These are phyloP conservation scores for Drosophila fungiperda DNA, from an alignment of 2,888 invertebrate genomes.

Conservation along the genomic window DNA sequence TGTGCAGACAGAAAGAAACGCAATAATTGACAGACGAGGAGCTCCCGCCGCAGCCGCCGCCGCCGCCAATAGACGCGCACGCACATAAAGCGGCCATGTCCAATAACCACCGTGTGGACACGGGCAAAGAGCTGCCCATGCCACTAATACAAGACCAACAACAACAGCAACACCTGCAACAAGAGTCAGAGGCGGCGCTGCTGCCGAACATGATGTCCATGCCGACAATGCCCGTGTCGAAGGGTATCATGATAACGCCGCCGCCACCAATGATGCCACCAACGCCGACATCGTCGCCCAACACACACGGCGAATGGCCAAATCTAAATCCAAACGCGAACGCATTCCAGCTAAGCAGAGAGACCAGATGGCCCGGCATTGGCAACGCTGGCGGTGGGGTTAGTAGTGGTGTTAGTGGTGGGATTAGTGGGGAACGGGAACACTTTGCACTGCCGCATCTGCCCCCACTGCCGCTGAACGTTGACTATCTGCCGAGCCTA, in stretches of 20 bases:
- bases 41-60: background rate
- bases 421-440: constrained; percentile 60
- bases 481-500: constrained; percentile 78
- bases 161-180: constrained; percentile 9
- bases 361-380: constrained; percentile 31
- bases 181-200: constrained; percentile 25
- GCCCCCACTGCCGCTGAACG: constrained; percentile 79
- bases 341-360: constrained; percentile 80
- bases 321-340: constrained; percentile 78
- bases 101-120: constrained; percentile 72
- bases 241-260: constrained; percentile 76
- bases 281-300: constrained; percentile 73
- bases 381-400: background rate
- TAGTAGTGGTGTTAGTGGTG: constrained; percentile 28
- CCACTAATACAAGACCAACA: constrained; percentile 28
- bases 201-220: constrained; percentile 70
- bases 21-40: constrained; percentile 31
- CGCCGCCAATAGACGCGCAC: constrained; percentile 11
- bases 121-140: constrained; percentile 63
- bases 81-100: constrained; percentile 57
- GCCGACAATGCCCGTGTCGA: constrained; percentile 59
- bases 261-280: constrained; percentile 72
- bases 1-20: constrained; percentile 33
- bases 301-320: constrained; percentile 81
- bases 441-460: constrained; percentile 82